Percentiles rank a stretch among this genome's conserved stretches.
Conservation (phyloP, 2,797 vertebrate genomes). For the Neosilurus mollespiculum region DNA sequence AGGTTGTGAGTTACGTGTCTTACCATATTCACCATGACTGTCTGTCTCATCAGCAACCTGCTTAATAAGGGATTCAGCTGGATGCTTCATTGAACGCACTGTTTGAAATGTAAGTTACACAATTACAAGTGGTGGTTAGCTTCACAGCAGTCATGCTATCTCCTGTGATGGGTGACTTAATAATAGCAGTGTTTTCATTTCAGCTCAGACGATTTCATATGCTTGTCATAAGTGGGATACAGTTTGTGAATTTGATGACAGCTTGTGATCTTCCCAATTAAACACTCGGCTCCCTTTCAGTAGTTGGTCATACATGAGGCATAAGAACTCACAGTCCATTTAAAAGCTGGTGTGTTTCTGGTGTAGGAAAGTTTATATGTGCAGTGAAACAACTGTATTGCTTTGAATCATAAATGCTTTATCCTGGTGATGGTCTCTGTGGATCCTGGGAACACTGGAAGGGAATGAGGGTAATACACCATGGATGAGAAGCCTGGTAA, state of each 20-base stretch:
- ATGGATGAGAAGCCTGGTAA: neutral
- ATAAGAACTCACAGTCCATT: neutral
- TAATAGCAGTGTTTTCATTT: constrained; percentile 31
- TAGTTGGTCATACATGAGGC: constrained; percentile 9
- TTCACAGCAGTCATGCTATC: constrained; percentile 16
- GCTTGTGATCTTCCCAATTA: constrained; percentile 30
- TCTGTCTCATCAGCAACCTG: constrained; percentile 53
- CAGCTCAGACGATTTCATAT: constrained; percentile 17
- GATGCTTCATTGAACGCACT: constrained; percentile 52
- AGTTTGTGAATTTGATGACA: constrained; percentile 18
- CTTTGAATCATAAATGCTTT: neutral
- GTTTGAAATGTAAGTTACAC: constrained; percentile 53
- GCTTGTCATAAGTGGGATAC: constrained; percentile 22
- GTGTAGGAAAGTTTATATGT: neutral
- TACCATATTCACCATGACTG: constrained; percentile 35
- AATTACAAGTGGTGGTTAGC: constrained; percentile 49
- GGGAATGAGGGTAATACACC: neutral
- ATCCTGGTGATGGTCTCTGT: neutral
- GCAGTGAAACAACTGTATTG: neutral
- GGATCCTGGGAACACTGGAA: too few relatives aligned
- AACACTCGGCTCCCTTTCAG: constrained; percentile 8
- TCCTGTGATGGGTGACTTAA: constrained; percentile 30
- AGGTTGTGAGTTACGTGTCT: constrained; percentile 52
- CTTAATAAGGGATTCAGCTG: constrained; percentile 54
- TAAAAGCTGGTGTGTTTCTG: neutral